Evolutionary conservation across 2,797 vertebrate species (phyloP).

Genomic region (Bradypus variegatus): DNA sequence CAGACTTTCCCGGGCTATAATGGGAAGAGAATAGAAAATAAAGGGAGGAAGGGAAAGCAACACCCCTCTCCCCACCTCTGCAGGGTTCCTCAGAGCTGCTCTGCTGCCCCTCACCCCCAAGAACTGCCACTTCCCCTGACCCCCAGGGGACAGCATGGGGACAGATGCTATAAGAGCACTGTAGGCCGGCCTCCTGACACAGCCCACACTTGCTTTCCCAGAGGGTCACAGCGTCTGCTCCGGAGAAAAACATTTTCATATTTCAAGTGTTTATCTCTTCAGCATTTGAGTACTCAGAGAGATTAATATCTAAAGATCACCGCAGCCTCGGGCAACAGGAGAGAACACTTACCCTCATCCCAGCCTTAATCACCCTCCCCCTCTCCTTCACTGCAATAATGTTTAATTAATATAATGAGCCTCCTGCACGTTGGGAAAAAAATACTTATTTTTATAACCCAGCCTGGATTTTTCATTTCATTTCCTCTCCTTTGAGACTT

Average conservation of each 20-base stretch:
- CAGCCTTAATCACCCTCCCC: slow-evolving; percentile 73
- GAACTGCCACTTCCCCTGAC: neutral
- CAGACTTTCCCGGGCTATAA: neutral
- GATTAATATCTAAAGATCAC: slow-evolving; percentile 75
- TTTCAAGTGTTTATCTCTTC: slow-evolving; percentile 80
- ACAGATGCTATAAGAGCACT: neutral
- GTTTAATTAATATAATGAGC: slow-evolving; percentile 85
- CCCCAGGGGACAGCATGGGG: neutral
- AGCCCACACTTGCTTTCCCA: slow-evolving; percentile 19
- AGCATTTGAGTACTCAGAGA: slow-evolving; percentile 75
- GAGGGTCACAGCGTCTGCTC: slow-evolving; percentile 65
- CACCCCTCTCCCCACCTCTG: too few species aligned
- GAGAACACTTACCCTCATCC: slow-evolving; percentile 72
- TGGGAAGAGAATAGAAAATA: neutral
- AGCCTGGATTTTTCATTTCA: slow-evolving; percentile 79
- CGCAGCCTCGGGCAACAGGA: slow-evolving; percentile 69
- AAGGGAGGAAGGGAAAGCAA: neutral
- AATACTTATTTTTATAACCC: slow-evolving; percentile 81
- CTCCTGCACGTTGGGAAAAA: slow-evolving; percentile 77
- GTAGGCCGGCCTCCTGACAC: neutral
- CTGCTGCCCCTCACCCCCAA: neutral
- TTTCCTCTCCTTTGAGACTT: slow-evolving; percentile 76
- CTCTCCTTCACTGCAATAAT: slow-evolving; percentile 76
- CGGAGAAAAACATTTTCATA: slow-evolving; percentile 77
- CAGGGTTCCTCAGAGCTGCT: neutral